A percentile compares a stretch with the other conserved stretches of the same genome.
These are phyloP conservation scores for Temnopleurus reevesii DNA, from an alignment of 53 echinoderm and acorn worm genomes.

Conservation along the genomic window DNA sequence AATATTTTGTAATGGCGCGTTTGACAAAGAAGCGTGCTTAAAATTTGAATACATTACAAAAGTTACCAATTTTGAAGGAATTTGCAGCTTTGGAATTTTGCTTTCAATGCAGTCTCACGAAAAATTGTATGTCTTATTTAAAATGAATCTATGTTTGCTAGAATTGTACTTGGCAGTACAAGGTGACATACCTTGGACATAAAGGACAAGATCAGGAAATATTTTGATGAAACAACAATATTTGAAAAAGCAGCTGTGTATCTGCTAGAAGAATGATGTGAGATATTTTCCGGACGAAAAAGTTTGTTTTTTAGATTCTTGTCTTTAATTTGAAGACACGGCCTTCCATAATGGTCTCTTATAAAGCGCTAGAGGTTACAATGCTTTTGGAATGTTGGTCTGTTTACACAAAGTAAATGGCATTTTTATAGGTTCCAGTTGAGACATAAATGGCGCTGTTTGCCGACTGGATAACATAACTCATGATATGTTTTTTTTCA, in stretches of 20 bases:
- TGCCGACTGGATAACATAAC: too few relatives aligned
- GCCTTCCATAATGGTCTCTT: background rate
- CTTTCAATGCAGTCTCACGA: background rate
- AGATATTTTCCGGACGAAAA: background rate
- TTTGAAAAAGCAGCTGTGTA: background rate
- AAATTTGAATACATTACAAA: too few relatives aligned
- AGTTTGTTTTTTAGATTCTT: background rate
- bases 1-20: too few relatives aligned
- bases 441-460: too few relatives aligned
- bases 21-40: too few relatives aligned
- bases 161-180: background rate
- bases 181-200: background rate
- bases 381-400: background rate
- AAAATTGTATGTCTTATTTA: too few relatives aligned
- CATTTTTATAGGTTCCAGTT: too few relatives aligned
- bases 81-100: background rate
- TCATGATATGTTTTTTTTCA: too few relatives aligned
- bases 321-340: background rate
- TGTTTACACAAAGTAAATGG: constrained; percentile 1
- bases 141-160: too few relatives aligned
- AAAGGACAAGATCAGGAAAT: background rate
- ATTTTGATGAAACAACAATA: background rate
- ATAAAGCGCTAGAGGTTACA: background rate
- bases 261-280: background rate
- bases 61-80: too few relatives aligned